Evolutionary conservation across 2,888 invertebrate species (phyloP), one percentile per base, ranked within the genome.

Genomic region (Odontomyia ornata): DNA sequence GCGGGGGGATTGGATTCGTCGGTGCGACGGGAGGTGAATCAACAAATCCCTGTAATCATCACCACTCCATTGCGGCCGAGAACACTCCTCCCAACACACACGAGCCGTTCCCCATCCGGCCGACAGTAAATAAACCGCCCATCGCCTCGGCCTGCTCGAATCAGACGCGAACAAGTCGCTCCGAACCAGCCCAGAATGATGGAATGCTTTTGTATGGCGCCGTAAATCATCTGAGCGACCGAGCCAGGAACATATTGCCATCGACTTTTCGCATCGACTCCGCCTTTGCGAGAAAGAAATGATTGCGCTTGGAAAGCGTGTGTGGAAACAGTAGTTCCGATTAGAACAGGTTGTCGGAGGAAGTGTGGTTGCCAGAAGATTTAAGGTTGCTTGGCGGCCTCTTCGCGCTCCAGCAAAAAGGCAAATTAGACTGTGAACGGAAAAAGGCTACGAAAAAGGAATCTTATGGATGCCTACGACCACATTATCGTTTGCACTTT

Each of bases 191-290:
- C 57, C 30, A 46, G 60, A 64, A 72, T 47, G 47, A 72, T 60
- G 62, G 76, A 75, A 60, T 60, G 57, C 73, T 57, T 36, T 60
- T 28, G 47, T 56, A 27, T 36, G 9, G 79, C 80, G 80, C 80
- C 80, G 81, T 81, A 81, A 82, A 82, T 82, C 81, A 82, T 80
- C 76, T 76, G 81, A n/a, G n/a, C 7, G 78, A 81, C 72, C 25
- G 76, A 78, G 76, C 76, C 1, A 23, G 15, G 23, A 0, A n/a
- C 13, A 52, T 81, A 7, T n/a, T 76, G 73, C 77, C 73, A 28
- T 81, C 80, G 30, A 81, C 73, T 80, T 80, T 64, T 78, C 13
- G 9, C 78, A 11, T 43, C 75, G 1, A 4, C 15, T 52, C 75
- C 75, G 77, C 81, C 80, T 75, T 71, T 73, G 78, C 64, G 60